These are phyloP conservation scores for Drosophila mimica DNA, from an alignment of 2,888 invertebrate genomes.

Conservation along the genomic window DNA sequence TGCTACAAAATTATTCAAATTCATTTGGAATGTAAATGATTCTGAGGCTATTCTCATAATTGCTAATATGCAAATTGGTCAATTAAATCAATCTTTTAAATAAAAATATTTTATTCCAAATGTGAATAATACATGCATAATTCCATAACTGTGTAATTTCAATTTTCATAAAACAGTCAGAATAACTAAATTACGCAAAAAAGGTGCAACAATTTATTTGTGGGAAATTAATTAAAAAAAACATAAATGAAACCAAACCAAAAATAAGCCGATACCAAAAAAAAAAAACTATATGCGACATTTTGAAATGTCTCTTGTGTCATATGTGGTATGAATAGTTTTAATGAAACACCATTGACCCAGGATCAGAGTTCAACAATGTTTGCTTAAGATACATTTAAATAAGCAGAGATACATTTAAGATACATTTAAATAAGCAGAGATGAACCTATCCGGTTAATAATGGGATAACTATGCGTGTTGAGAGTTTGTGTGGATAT, in stretches of 20 bases:
- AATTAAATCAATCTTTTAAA: not conserved
- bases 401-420: no score
- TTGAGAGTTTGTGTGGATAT: constrained; percentile 39
- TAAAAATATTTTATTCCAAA: not conserved
- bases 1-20: constrained; percentile 5
- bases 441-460: not conserved
- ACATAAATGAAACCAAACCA: not conserved
- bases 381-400: no score
- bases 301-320: not conserved
- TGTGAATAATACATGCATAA: not conserved
- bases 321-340: no score
- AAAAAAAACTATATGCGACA: not conserved
- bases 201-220: not conserved
- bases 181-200: not conserved
- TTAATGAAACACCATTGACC: not conserved
- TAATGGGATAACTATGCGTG: constrained; percentile 15
- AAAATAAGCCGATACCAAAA: not conserved
- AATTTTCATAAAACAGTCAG: not conserved
- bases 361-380: not conserved
- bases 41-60: not conserved
- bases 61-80: not conserved
- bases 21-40: not conserved
- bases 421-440: no score
- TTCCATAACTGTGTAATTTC: not conserved
- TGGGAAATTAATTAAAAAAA: not conserved